Base-by-base conservation (phyloP, 2,888 invertebrate genomes). In the Xylophagus ater region DNA sequence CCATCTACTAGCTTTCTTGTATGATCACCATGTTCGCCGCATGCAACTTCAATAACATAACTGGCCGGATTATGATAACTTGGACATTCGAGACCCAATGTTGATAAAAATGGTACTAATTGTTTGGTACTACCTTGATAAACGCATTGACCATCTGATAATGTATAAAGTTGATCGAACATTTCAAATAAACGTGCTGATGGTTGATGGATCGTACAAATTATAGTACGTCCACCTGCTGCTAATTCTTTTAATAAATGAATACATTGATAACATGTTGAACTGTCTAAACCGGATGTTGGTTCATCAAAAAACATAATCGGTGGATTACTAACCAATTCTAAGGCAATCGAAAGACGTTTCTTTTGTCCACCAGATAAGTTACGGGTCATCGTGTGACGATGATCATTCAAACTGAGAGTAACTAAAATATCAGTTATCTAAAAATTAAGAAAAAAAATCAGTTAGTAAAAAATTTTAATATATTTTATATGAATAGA, bases 271-370 rank as follows among this genome's bases (percentile, higher is more conserved):
- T 87, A 92, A 58, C 93, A 92, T 0, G 92, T 92, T 1, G 92
- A 88, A 50, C 92, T 92, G 69, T 96, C 94, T 58, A 96, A 66
- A 4, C 94, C 94, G 49, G 92, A 93, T 47, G 94, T 94, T 1
- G 94, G 94, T 63, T 94, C 94, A 60, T 94, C 94, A 60, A 94
- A 93, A 68, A 94, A 94, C 92, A 94, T 93, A 46, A 94, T 83
- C 1, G 94, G 93, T 8, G 94, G 94, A 65, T 94, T 94, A 68
- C 90, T 93, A 49, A 94, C 92, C 49, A 94, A 70, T 66, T 94
- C 94, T 48, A 92, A 67, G 13, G 93, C 94, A 45, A 94, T 94
- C 1, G 93, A 92, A 2, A 94, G 73, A 51, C 94, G 80, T 59
- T 94, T 94, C 65, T 92, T 86, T 62, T 94, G 93, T 2, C 94